phyloP scores from a whole-genome alignment of 2,113 vertebrate genomes.

The Heptranchias perlo region DNA sequence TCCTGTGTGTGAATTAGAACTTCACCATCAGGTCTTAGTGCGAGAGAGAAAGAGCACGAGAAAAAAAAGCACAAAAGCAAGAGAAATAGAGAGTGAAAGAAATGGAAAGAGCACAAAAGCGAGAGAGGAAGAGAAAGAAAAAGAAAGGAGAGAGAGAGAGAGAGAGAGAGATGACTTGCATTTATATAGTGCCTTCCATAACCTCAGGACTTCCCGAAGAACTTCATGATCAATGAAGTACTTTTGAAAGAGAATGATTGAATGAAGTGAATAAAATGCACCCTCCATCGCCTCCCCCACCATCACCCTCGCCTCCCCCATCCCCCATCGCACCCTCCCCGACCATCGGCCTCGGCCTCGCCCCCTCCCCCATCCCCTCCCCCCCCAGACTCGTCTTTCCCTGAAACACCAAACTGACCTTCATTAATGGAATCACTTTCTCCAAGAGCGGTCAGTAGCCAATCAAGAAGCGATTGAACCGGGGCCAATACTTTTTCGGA shows the following conservation, averaged over 20 bases:
- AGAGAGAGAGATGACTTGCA: neutral
- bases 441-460: conserved; percentile 64
- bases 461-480: conserved; percentile 61
- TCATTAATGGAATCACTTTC: conserved; percentile 55
- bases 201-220: neutral
- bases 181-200: neutral
- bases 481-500: conserved; percentile 54
- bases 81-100: neutral
- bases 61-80: too few relatives aligned
- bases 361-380: too few relatives aligned
- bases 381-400: neutral
- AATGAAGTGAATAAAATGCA: neutral
- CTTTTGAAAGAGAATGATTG: neutral
- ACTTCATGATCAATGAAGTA: neutral
- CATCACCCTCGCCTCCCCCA: too few relatives aligned
- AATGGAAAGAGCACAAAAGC: too few relatives aligned
- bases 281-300: too few relatives aligned
- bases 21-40: neutral
- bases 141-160: neutral
- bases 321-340: too few relatives aligned
- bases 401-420: conserved; percentile 61
- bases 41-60: neutral
- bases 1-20: neutral
- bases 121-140: neutral
- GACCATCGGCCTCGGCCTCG: too few relatives aligned